Percentiles rank a stretch among this genome's conserved stretches.
These are phyloP conservation scores for Linepithema humile DNA, from an alignment of 1,140 invertebrate species.

Conservation along the genomic window DNA sequence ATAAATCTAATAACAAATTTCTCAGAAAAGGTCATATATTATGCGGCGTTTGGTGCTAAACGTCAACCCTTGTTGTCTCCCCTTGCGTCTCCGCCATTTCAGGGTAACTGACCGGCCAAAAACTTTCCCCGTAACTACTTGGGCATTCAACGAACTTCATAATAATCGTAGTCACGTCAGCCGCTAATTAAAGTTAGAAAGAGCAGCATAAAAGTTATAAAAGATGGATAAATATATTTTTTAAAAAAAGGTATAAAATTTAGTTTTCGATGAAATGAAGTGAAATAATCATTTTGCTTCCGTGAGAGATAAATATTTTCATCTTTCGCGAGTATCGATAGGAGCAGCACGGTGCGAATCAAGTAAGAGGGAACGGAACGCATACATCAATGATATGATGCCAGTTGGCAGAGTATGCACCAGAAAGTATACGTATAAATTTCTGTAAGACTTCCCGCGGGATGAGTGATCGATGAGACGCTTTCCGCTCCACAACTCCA, in stretches of 20 bases:
- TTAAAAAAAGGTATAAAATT: background rate
- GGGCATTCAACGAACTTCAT: conserved; percentile 33
- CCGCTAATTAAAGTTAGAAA: background rate
- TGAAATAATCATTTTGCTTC: background rate
- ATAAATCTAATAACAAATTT: background rate
- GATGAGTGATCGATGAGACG: conserved; percentile 59
- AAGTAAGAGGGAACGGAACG: background rate
- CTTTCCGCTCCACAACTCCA: background rate
- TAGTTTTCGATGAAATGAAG: background rate
- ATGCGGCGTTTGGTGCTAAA: background rate
- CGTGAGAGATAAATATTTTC: background rate
- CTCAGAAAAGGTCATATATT: background rate
- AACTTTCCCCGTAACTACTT: conserved; percentile 1
- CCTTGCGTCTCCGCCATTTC: background rate
- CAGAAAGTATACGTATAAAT: conserved; percentile 47
- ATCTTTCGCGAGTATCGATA: background rate
- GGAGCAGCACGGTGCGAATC: conserved; percentile 15
- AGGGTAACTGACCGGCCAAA: conserved; percentile 48
- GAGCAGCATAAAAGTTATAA: conserved; percentile 17
- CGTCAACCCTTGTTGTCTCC: background rate
- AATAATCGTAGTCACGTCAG: conserved; percentile 26
- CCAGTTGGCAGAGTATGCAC: conserved; percentile 24
- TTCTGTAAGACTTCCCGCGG: conserved; percentile 49
- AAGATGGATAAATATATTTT: background rate
- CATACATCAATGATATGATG: conserved; percentile 49